These are phyloP conservation scores for Pomacea canaliculata DNA, from an alignment of 2,888 invertebrate genomes.

Conservation along the genomic window DNA sequence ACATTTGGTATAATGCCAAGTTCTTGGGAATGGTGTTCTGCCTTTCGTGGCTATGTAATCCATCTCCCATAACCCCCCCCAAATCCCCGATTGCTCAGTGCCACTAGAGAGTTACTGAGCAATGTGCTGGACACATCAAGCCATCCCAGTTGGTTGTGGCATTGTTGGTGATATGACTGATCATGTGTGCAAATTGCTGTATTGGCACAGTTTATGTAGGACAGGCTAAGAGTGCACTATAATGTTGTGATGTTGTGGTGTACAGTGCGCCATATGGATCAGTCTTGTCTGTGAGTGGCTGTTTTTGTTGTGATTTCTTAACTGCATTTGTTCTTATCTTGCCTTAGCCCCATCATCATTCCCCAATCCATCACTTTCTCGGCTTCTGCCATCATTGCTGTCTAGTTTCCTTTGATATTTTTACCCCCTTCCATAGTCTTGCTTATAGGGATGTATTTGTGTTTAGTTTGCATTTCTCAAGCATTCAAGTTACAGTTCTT, in stretches of 20 bases:
- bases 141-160: slow-evolving; percentile 14
- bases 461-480: no score
- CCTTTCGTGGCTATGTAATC: slow-evolving; percentile 12
- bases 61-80: slow-evolving; percentile 3
- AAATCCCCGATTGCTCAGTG: not conserved
- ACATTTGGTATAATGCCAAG: slow-evolving; percentile 13
- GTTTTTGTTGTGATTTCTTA: no score
- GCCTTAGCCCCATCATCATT: no score
- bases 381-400: no score
- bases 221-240: slow-evolving; percentile 11
- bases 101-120: not conserved
- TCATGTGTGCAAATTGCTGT: not conserved
- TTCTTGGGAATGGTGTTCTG: slow-evolving; percentile 24
- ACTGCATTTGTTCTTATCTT: no score
- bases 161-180: not conserved
- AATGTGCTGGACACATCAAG: not conserved
- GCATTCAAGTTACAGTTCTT: no score
- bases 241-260: slow-evolving; percentile 18
- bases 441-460: no score
- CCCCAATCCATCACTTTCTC: no score
- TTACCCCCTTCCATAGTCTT: no score
- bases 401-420: no score
- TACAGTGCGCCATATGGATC: not conserved
- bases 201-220: not conserved
- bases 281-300: no score